Base-by-base conservation (phyloP, 2,113 vertebrate species). In the Peromyscus polionotus region DNA sequence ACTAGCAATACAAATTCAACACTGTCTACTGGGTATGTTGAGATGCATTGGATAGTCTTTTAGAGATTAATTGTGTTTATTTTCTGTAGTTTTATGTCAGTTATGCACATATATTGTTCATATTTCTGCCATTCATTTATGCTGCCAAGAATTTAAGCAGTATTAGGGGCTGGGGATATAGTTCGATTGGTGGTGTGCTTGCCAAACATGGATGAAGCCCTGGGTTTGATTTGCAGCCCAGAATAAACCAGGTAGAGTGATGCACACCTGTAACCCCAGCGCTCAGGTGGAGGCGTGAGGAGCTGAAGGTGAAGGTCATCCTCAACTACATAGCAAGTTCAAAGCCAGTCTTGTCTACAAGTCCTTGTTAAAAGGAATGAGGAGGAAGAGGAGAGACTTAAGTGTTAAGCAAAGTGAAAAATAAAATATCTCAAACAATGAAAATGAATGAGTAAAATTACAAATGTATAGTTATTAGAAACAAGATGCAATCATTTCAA, bases 401-500 rank as follows among this genome's bases (percentile, higher is more conserved):
- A 83, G 36, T 59, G 39, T 39, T 81, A 77, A 88, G 31, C 36
- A 92, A 65, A 88, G n/a, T 70, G 68, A 83, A 95, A 91, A 93
- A 36, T 68, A 42, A 96, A 70, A 91, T 85, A 9, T 42, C 12
- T 31, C 12, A 39, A 90, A 48, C 65, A 79, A 91, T 95, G 75
- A 89, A 77, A 93, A 28, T 80, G 48, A 81, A 79, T 67, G 42
- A 91, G 16, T 90, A 80, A 96, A 93, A 85, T 77, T 36, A 80
- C 86, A 94, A 86, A 80, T 31, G 61, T 68, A 0, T 73, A 42
- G 68, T 7, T 93, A 61, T 51, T 86, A 19, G 48, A 75, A 33
- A 77, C 28, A 83, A 96, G 85, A 88, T 93, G 7, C 1, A 94
- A 4, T 17, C 36, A 80, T 65, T 91, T 79, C 31, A 39, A 73